Evolutionary conservation across 1,140 invertebrate genomes (phyloP).

Genomic region (Manduca sexta): DNA sequence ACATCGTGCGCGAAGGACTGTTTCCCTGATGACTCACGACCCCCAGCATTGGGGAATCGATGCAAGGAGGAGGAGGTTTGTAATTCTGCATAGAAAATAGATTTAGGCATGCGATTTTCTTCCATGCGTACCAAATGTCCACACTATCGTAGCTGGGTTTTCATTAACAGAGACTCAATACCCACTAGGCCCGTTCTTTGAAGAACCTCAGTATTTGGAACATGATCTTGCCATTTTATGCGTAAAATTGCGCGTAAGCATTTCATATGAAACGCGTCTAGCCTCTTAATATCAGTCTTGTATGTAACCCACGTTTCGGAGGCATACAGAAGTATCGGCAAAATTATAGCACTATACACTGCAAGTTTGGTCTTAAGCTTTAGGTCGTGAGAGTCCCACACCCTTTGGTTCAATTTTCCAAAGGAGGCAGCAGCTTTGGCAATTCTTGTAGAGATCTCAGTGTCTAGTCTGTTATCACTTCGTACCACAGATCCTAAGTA

Average conservation of each 20-base stretch:
- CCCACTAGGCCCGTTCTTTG: background rate
- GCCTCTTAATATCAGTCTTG: slow-evolving; percentile 6
- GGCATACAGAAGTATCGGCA: slow-evolving; percentile 5
- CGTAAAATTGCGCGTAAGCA: slow-evolving; percentile 1
- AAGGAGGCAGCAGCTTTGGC: slow-evolving; percentile 6
- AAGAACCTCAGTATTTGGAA: too few relatives aligned
- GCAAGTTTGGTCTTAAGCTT: slow-evolving; percentile 5
- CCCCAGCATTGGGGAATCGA: too few relatives aligned
- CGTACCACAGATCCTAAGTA: slow-evolving; percentile 11
- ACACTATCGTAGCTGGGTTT: too few relatives aligned
- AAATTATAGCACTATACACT: slow-evolving; percentile 7
- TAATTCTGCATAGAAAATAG: background rate
- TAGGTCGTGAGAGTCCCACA: slow-evolving; percentile 13
- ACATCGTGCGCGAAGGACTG: too few relatives aligned
- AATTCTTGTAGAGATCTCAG: slow-evolving; percentile 6
- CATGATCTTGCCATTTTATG: too few relatives aligned
- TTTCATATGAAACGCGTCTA: slow-evolving; percentile 9
- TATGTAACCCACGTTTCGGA: slow-evolving; percentile 7
- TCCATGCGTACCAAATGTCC: background rate
- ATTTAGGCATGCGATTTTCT: background rate
- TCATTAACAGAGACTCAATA: too few relatives aligned
- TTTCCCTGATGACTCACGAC: too few relatives aligned
- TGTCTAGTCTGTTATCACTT: slow-evolving; percentile 4
- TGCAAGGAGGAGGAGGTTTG: too few relatives aligned
- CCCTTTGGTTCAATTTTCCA: slow-evolving; percentile 3